A percentile compares a stretch with the other conserved stretches of the same genome.
These are phyloP conservation scores for Chloroclysta siterata DNA, from an alignment of 2,888 invertebrate species.

Conservation along the genomic window DNA sequence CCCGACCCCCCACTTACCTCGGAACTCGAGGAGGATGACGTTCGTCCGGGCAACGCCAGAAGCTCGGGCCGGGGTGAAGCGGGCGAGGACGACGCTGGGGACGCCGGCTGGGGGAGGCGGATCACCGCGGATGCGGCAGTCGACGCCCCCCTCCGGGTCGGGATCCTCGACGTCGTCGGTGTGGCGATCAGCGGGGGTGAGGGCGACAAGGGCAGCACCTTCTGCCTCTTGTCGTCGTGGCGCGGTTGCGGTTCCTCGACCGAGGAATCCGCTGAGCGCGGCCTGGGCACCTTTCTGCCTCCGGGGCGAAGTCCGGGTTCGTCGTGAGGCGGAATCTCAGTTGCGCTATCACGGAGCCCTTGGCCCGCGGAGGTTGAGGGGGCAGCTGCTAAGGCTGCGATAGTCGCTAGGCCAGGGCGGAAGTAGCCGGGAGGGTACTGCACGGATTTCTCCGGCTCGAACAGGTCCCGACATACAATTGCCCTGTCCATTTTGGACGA, in stretches of 20 bases:
- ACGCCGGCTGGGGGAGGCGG: background rate
- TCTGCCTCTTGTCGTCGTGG: slow-evolving; percentile 1
- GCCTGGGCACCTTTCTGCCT: background rate
- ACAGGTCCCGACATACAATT: background rate
- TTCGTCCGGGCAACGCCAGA: too few species aligned
- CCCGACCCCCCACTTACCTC: too few species aligned
- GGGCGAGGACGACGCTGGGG: too few species aligned
- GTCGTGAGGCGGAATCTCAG: slow-evolving; percentile 1
- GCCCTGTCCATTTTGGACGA: background rate
- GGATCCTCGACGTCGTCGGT: background rate
- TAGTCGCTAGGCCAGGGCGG: too few species aligned
- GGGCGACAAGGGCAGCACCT: background rate
- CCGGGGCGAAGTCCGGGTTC: background rate
- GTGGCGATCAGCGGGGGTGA: background rate
- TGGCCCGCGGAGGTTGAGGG: background rate
- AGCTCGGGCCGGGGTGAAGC: too few species aligned
- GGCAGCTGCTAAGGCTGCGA: background rate
- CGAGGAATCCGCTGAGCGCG: background rate
- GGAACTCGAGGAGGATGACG: too few species aligned
- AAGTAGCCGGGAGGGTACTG: background rate
- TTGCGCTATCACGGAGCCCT: background rate
- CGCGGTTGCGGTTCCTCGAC: background rate
- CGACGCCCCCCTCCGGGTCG: background rate
- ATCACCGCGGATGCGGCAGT: background rate
- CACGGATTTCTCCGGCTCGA: background rate